Conservation (phyloP, 1,140 invertebrate genomes). For the Trichonephila clavata region DNA sequence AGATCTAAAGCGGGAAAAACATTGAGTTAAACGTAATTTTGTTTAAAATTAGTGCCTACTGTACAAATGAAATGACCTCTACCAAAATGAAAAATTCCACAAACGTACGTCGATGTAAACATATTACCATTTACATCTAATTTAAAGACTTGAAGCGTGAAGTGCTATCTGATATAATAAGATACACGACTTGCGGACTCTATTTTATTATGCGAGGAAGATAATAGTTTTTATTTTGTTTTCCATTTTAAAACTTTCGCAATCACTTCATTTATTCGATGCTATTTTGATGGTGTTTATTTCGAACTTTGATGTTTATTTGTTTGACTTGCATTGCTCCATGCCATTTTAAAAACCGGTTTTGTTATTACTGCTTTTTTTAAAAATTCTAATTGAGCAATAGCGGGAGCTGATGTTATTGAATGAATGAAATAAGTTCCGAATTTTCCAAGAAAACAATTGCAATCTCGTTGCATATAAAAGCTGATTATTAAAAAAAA, state of each 20-base stretch:
- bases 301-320: neutral
- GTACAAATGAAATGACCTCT: neutral
- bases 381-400: neutral
- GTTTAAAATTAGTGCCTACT: no score
- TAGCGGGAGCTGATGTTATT: neutral
- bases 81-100: neutral
- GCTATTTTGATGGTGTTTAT: neutral
- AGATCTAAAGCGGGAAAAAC: neutral
- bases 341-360: neutral
- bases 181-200: neutral
- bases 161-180: neutral
- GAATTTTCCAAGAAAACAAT: no score
- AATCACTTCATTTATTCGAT: neutral
- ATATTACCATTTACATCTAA: neutral
- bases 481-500: no score
- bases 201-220: neutral
- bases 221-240: neutral
- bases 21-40: no score
- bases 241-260: neutral
- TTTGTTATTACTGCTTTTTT: neutral
- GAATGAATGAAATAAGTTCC: neutral
- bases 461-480: no score
- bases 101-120: neutral
- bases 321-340: neutral
- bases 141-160: constrained; percentile 9